phyloP scores from a whole-genome alignment of 2,797 vertebrate species.

The Coendou prehensilis region DNA sequence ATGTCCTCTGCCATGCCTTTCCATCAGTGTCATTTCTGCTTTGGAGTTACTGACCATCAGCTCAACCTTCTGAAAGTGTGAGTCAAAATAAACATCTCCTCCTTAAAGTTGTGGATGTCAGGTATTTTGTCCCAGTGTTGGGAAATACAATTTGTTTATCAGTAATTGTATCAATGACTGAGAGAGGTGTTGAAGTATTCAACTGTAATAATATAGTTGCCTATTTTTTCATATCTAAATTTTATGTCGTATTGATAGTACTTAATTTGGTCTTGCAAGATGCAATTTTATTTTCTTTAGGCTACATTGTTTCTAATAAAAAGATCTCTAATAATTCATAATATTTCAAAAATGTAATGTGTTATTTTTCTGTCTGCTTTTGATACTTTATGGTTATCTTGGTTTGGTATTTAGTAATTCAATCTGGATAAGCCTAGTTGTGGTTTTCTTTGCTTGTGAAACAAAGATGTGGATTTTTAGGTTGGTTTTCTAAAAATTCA shows the following conservation, averaged over 20 bases:
- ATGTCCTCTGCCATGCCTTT: background rate
- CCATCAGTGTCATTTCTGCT: background rate
- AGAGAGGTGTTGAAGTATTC: background rate
- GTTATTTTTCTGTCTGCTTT: background rate
- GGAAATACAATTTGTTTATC: background rate
- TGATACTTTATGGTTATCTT: background rate
- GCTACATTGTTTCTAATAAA: background rate
- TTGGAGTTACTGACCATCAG: background rate
- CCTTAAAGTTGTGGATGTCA: background rate
- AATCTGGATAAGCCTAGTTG: background rate
- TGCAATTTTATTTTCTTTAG: background rate
- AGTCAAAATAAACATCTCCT: background rate
- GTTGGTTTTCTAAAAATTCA: background rate
- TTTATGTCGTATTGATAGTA: background rate
- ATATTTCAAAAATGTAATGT: background rate
- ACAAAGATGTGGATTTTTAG: background rate
- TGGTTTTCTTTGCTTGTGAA: background rate
- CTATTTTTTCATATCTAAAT: slow-evolving; percentile 16
- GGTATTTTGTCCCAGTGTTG: background rate
- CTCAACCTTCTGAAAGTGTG: background rate
- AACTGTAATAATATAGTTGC: background rate
- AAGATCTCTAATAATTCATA: background rate
- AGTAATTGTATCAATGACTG: background rate
- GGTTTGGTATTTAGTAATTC: background rate
- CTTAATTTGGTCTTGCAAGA: background rate